Evolutionary conservation across 1,140 invertebrate species (phyloP).

Genomic region (Thaumetopoea pityocampa): DNA sequence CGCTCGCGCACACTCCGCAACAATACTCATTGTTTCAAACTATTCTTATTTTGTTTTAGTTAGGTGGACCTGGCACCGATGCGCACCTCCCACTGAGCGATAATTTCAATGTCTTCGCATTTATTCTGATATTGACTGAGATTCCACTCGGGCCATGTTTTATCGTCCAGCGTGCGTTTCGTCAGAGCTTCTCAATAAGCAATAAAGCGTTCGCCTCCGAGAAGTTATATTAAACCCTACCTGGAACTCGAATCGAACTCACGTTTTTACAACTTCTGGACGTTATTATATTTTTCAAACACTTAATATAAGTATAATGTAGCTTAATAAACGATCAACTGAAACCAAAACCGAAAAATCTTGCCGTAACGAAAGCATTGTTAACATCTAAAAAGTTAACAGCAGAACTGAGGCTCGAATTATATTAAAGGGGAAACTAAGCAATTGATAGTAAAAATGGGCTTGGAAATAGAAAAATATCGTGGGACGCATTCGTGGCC

Average conservation of each 20-base stretch:
- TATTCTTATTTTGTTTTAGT: constrained; percentile 65
- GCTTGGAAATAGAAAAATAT: constrained; percentile 70
- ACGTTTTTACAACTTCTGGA: constrained; percentile 70
- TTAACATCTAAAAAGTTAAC: constrained; percentile 4
- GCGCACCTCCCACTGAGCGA: constrained; percentile 66
- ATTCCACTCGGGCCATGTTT: constrained; percentile 60
- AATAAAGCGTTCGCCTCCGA: constrained; percentile 71
- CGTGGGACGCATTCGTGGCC: constrained; percentile 64
- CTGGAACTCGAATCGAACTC: constrained; percentile 47
- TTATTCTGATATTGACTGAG: constrained; percentile 70
- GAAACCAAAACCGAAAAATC: constrained; percentile 12
- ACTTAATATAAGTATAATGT: constrained; percentile 42
- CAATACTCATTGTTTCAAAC: constrained; percentile 69
- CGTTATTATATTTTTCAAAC: constrained; percentile 70
- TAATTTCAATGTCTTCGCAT: constrained; percentile 70
- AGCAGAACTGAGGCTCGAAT: constrained; percentile 34
- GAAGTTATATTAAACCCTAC: constrained; percentile 66
- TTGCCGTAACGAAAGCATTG: constrained; percentile 3
- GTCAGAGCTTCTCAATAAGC: constrained; percentile 71
- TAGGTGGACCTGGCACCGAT: constrained; percentile 41
- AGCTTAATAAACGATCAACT: constrained; percentile 19
- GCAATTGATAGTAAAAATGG: constrained; percentile 72
- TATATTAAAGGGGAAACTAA: constrained; percentile 70
- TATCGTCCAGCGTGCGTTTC: constrained; percentile 54
- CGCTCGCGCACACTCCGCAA: constrained; percentile 36